phyloP scores from a whole-genome alignment of 1,140 invertebrate genomes.

The Andrena cerasifolii region DNA sequence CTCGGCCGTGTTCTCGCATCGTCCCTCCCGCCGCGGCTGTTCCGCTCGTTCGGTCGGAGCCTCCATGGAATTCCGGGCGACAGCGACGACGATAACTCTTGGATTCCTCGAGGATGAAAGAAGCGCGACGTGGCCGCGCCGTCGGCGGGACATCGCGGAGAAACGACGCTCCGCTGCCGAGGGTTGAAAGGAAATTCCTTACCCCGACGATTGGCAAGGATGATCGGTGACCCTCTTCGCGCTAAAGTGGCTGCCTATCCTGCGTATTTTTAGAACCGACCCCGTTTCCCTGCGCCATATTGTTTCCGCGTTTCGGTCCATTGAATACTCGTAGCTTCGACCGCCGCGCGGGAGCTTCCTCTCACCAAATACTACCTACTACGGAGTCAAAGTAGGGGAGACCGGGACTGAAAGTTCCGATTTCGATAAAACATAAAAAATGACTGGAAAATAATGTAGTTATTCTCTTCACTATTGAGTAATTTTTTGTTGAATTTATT shows the following conservation, averaged over 20 bases:
- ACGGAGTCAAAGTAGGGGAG: too few species aligned
- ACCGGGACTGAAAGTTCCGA: too few species aligned
- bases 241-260: neutral
- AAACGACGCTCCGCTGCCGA: constrained; percentile 55
- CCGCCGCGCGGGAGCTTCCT: too few species aligned
- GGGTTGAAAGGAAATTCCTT: constrained; percentile 57
- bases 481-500: too few species aligned
- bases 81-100: constrained; percentile 55
- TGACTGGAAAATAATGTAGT: too few species aligned
- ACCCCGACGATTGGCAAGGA: constrained; percentile 38
- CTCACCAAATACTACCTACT: too few species aligned
- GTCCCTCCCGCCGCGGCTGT: neutral
- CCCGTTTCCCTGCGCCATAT: neutral
- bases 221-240: constrained; percentile 25
- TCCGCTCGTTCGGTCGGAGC: neutral
- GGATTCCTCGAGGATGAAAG: constrained; percentile 63
- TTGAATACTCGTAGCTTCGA: too few species aligned
- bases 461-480: too few species aligned
- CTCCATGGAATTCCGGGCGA: constrained; percentile 60
- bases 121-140: constrained; percentile 40
- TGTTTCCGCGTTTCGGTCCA: neutral
- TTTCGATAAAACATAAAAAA: too few species aligned
- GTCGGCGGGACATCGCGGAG: constrained; percentile 49
- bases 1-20: constrained; percentile 12
- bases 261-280: neutral